These are phyloP conservation scores for Xiphophorus couchianus DNA, from an alignment of 2,113 vertebrate species.

Conservation along the genomic window DNA sequence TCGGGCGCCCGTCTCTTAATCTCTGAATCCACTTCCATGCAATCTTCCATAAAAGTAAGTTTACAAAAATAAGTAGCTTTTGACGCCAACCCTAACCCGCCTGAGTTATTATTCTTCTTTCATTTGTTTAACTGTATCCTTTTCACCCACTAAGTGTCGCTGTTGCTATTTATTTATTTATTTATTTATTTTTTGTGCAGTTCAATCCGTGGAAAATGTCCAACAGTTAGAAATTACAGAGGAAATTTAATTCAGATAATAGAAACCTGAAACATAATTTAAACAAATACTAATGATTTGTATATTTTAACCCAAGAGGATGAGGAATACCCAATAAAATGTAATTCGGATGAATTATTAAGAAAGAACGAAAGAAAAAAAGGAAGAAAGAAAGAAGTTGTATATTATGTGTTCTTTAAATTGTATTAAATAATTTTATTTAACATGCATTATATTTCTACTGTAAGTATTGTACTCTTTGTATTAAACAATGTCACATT, in stretches of 20 bases:
- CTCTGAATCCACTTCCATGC: too few species aligned
- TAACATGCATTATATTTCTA: too few species aligned
- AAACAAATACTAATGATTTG: too few species aligned
- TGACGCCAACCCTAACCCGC: background rate
- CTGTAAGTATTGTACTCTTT: too few species aligned
- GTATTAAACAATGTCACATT: background rate
- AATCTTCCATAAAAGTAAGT: background rate
- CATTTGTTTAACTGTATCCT: background rate
- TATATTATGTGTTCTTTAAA: too few species aligned
- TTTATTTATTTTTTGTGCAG: background rate
- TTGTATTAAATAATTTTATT: too few species aligned
- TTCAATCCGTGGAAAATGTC: background rate
- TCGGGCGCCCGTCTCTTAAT: too few species aligned
- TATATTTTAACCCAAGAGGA: too few species aligned
- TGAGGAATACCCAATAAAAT: too few species aligned
- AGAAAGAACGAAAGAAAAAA: too few species aligned
- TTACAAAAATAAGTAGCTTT: background rate
- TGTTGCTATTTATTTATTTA: slow-evolving; percentile 17
- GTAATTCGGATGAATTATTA: too few species aligned
- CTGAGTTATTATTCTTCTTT: background rate
- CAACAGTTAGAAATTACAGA: background rate
- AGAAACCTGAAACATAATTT: background rate
- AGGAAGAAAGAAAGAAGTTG: too few species aligned
- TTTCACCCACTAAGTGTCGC: slow-evolving; percentile 19
- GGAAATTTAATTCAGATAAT: background rate